These are phyloP conservation scores for Holcopasites calliopsidis DNA, from an alignment of 1,140 invertebrate species.

Conservation along the genomic window DNA sequence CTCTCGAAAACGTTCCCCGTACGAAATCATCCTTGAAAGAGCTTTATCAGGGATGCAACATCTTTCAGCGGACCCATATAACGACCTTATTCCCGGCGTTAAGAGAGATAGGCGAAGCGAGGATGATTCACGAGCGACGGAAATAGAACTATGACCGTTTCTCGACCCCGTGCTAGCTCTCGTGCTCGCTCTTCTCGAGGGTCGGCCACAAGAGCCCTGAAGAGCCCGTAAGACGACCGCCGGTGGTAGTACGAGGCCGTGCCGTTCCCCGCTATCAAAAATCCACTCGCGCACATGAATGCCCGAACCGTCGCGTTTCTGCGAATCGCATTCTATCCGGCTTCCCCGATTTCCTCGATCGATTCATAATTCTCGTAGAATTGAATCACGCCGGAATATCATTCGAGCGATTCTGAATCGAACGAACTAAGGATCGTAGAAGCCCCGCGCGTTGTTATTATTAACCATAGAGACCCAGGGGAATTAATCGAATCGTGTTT, in stretches of 20 bases:
- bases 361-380: not conserved
- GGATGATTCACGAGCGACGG: slow-evolving; percentile 77
- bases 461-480: not conserved
- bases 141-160: slow-evolving; percentile 77
- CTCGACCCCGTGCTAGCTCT: slow-evolving; percentile 63
- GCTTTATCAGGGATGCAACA: slow-evolving; percentile 31
- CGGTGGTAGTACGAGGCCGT: slow-evolving; percentile 72
- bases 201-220: slow-evolving; percentile 56
- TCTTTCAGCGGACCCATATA: slow-evolving; percentile 38
- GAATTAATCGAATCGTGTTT: slow-evolving; percentile 47
- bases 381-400: not conserved
- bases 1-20: not conserved
- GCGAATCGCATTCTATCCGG: not conserved
- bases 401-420: slow-evolving; percentile 4
- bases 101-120: slow-evolving; percentile 70
- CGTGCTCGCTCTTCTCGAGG: slow-evolving; percentile 63
- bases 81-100: slow-evolving; percentile 47
- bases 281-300: slow-evolving; percentile 26
- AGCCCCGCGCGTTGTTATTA: not conserved
- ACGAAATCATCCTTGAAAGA: slow-evolving; percentile 14
- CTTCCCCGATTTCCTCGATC: slow-evolving; percentile 18
- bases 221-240: slow-evolving; percentile 61
- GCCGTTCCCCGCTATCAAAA: slow-evolving; percentile 56
- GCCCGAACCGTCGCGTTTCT: not conserved
- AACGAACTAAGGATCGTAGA: not conserved